A percentile compares a stretch with the other conserved stretches of the same genome.
phyloP scores from a whole-genome alignment of 2,113 vertebrate species.

The Notiomystis cincta region DNA sequence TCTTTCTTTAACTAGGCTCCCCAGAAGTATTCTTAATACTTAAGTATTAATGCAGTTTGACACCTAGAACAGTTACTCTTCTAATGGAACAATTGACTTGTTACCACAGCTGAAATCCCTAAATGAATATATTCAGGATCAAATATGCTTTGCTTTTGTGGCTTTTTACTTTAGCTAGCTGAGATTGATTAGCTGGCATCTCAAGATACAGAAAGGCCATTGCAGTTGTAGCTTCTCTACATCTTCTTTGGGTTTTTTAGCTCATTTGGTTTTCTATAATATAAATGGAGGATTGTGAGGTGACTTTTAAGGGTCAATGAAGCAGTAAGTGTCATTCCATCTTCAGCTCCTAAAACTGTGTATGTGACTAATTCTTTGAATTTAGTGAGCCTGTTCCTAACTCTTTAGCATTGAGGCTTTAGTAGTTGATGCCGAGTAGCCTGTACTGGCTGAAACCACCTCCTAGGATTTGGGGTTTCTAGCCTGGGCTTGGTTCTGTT shows the following conservation, averaged over 20 bases:
- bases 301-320: background rate
- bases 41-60: background rate
- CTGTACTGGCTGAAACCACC: background rate
- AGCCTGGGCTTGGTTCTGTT: background rate
- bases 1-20: background rate
- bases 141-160: background rate
- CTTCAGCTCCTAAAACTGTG: background rate
- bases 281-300: background rate
- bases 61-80: background rate
- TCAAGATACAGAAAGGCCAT: background rate
- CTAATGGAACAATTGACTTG: background rate
- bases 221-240: background rate
- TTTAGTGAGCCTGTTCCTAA: background rate
- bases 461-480: background rate
- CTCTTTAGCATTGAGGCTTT: background rate
- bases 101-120: constrained; percentile 8
- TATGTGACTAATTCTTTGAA: background rate
- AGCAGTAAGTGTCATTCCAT: background rate
- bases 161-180: background rate
- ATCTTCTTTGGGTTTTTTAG: background rate
- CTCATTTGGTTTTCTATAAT: background rate
- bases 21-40: background rate
- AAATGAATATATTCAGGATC: background rate
- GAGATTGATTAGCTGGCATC: background rate
- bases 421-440: background rate